Conservation (phyloP, 1,140 invertebrate genomes). For the Trichonephila inaurata region DNA sequence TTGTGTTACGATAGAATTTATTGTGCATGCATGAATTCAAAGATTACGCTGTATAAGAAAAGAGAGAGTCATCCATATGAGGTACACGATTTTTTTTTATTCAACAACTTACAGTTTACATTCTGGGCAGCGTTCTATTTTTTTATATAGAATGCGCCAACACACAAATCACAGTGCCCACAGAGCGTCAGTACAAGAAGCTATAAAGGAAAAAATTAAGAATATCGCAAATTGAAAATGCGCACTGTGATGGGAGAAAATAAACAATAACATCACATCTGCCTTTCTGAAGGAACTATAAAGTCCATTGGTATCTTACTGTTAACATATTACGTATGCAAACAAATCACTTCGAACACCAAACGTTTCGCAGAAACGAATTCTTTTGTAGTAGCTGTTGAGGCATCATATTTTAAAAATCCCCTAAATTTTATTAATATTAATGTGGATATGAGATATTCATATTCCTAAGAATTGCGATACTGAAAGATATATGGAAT, state of each 20-base stretch:
- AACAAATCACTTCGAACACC: neutral
- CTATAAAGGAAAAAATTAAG: slow-evolving; percentile 1
- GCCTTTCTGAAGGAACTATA: slow-evolving; percentile 58
- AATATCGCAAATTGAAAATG: slow-evolving; percentile 36
- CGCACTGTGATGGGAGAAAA: neutral
- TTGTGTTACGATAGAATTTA: no score
- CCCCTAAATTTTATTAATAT: no score
- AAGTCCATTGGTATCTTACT: neutral
- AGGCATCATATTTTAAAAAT: no score
- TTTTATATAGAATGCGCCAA: slow-evolving; percentile 49
- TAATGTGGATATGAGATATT: no score
- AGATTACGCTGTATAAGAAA: neutral
- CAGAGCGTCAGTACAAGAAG: slow-evolving; percentile 72
- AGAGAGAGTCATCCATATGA: neutral
- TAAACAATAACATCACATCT: slow-evolving; percentile 38
- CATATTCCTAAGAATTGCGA: no score
- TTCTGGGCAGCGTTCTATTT: slow-evolving; percentile 55
- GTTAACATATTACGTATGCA: neutral
- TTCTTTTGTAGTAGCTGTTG: neutral
- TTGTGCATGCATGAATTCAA: neutral
- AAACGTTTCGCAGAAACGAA: neutral
- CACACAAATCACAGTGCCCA: slow-evolving; percentile 73
- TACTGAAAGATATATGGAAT: no score
- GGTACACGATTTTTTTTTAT: slow-evolving; percentile 70
- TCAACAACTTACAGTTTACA: slow-evolving; percentile 76